Conservation (phyloP, 1,140 invertebrate species). For the Euwallacea similis region DNA sequence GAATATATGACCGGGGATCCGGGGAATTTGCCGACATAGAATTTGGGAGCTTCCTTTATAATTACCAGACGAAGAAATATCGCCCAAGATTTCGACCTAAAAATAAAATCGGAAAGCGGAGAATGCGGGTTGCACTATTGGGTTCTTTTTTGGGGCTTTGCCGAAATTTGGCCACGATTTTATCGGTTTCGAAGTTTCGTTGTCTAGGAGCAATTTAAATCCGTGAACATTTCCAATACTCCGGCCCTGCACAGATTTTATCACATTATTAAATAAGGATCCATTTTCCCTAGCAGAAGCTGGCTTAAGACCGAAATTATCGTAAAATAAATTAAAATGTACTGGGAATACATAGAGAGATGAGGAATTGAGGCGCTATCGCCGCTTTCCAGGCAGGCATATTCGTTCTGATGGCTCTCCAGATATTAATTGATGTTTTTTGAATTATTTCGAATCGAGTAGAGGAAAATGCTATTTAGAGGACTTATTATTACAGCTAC, state of each 20-base stretch:
- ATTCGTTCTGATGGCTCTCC: background rate
- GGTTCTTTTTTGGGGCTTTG: background rate
- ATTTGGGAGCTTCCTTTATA: constrained; percentile 5
- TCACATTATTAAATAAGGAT: background rate
- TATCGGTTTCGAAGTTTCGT: background rate
- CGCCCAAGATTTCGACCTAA: background rate
- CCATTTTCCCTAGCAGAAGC: background rate
- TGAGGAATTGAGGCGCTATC: background rate
- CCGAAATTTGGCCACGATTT: background rate
- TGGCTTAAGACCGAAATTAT: constrained; percentile 1
- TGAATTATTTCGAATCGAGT: background rate
- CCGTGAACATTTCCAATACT: background rate
- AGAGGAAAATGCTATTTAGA: too few relatives aligned
- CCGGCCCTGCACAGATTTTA: background rate
- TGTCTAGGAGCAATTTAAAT: background rate
- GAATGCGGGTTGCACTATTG: constrained; percentile 1
- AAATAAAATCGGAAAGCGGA: background rate
- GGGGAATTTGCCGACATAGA: constrained; percentile 2
- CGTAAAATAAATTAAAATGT: constrained; percentile 5
- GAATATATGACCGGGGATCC: background rate
- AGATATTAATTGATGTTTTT: background rate
- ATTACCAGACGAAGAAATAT: constrained; percentile 3
- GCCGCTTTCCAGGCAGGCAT: background rate
- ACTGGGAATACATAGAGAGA: constrained; percentile 1
- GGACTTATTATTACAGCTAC: too few relatives aligned